Evolutionary conservation across 1,140 invertebrate genomes (phyloP), one percentile per base, ranked within the genome.

Genomic region (Eupeodes corollae): DNA sequence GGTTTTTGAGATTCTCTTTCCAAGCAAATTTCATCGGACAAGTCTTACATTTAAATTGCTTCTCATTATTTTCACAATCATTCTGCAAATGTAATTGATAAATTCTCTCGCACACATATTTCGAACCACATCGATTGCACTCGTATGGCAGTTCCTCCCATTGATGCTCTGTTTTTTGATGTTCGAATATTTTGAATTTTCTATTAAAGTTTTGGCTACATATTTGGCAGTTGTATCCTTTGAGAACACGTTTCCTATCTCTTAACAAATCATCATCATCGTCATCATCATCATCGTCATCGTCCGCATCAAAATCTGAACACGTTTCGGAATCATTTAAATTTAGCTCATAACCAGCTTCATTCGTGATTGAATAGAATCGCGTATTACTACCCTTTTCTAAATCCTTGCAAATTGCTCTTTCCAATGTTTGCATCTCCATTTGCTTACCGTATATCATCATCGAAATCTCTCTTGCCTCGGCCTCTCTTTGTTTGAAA

Each of bases 21-120:
- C 59, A 61, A 55, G 57, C 57, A 10, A 61, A 61, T 31, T 52
- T 61, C 34, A 53, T 59, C n/a, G 51, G 49, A 30, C 59, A 61
- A 11, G 53, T 57, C 5, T 46, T 26, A 37, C 59, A 61, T 33
- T 43, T 46, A 26, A 56, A 61, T 34, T 55, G 52, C 31, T 61
- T 61, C 0, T 59, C 55, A 30, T 34, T 34, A 40, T 61, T 61
- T 1, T 40, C 33, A 13, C 59, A 61, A 37, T 61, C 59, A 0
- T 46, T 54, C 13, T 48, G 42, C 13, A 51, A 19, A 48, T 61
- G 59, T 31, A 57, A 52, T 1, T 56, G 40, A 16, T 61, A 34
- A 38, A 61, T 50, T 12, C 21, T 30, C 57, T 60, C 10, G 15
- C 56, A 51, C 0, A 61, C 59, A 3, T 51, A 51, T 42, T 57